Evolutionary conservation across 2,888 invertebrate species (phyloP).

Genomic region (Latrodectus elegans): DNA sequence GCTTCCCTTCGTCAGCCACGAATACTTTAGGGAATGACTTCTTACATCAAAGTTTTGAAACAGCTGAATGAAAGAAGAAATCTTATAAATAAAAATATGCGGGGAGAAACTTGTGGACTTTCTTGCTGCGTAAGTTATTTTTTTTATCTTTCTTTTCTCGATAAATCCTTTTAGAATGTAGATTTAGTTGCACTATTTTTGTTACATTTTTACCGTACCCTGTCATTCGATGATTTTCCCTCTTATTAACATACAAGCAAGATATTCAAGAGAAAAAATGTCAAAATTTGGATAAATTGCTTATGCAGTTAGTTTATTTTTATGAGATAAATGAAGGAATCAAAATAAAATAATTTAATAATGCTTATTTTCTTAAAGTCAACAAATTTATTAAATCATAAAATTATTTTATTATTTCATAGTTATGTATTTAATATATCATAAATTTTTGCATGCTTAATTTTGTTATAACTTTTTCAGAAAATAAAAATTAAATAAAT

Average conservation of each 20-base stretch:
- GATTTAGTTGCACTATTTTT: conserved; percentile 35
- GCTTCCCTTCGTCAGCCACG: conserved; percentile 12
- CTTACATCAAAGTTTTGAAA: conserved; percentile 48
- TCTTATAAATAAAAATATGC: conserved; percentile 42
- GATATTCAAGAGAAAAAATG: too few species aligned
- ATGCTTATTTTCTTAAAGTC: too few species aligned
- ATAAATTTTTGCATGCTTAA: too few species aligned
- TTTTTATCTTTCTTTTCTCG: conserved; percentile 32
- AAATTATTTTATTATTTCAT: too few species aligned
- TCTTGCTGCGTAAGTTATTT: conserved; percentile 22
- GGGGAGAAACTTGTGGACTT: conserved; percentile 35
- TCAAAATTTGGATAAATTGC: not conserved
- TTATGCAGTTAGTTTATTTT: not conserved
- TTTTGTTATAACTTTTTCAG: too few species aligned
- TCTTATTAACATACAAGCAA: too few species aligned
- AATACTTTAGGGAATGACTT: conserved; percentile 43
- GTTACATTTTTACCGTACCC: not conserved
- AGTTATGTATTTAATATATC: too few species aligned
- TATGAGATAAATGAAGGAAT: too few species aligned
- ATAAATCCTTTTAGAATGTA: conserved; percentile 24
- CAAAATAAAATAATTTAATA: too few species aligned
- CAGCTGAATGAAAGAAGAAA: conserved; percentile 25
- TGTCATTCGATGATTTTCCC: not conserved
- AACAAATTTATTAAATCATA: too few species aligned
- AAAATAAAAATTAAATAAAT: too few species aligned